Conservation (phyloP, 2,888 invertebrate species). For the Tipula helvola region DNA sequence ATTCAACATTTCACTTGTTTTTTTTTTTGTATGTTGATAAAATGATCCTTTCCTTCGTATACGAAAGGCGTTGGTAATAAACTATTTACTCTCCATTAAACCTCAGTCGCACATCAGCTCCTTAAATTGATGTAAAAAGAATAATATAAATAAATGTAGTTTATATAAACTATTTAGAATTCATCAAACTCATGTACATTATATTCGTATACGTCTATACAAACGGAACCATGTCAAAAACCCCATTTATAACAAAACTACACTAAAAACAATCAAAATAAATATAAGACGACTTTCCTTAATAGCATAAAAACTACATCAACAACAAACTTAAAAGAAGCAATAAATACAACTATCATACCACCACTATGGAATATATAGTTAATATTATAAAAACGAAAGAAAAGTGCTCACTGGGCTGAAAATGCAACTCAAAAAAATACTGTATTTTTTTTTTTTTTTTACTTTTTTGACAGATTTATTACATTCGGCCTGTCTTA, state of each 20-base stretch:
- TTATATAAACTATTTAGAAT: not conserved
- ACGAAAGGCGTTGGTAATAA: not conserved
- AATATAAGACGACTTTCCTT: slow-evolving; percentile 4
- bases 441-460: slow-evolving; percentile 6
- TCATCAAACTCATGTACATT: not conserved
- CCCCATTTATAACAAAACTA: slow-evolving; percentile 4
- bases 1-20: not conserved
- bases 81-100: not conserved
- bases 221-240: not conserved
- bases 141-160: not conserved
- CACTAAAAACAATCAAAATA: not conserved
- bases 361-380: not conserved
- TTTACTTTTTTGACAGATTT: slow-evolving; percentile 21
- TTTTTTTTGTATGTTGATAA: not conserved
- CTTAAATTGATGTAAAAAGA: not conserved
- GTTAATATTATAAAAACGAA: not conserved
- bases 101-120: not conserved
- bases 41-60: not conserved
- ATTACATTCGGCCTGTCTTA: slow-evolving; percentile 21
- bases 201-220: not conserved
- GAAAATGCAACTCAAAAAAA: slow-evolving; percentile 8
- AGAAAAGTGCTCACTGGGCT: slow-evolving; percentile 6
- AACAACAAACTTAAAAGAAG: slow-evolving; percentile 4
- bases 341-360: slow-evolving; percentile 4
- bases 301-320: slow-evolving; percentile 4